Percentiles rank a stretch among this genome's conserved stretches.
Evolutionary conservation across 2,888 invertebrate genomes (phyloP).

Genomic region (Metalampra italica): DNA sequence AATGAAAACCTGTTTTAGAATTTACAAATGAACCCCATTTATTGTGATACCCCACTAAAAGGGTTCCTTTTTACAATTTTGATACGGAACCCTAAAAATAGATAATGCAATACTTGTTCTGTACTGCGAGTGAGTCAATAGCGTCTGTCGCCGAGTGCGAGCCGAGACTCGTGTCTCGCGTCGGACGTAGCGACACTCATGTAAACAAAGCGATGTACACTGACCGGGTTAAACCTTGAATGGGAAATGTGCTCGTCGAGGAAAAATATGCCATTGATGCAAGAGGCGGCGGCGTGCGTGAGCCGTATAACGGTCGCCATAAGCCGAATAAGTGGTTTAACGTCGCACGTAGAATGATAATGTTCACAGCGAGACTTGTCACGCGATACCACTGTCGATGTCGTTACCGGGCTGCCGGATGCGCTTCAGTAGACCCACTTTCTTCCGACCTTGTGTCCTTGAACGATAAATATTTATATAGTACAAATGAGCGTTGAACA

Average conservation of each 20-base stretch:
- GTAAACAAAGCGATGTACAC: slow-evolving; percentile 68
- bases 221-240: slow-evolving; percentile 77
- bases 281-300: slow-evolving; percentile 62
- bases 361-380: slow-evolving; percentile 61
- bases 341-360: slow-evolving; percentile 73
- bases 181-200: slow-evolving; percentile 43
- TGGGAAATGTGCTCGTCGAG: slow-evolving; percentile 71
- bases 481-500: too few relatives aligned
- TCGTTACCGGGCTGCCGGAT: slow-evolving; percentile 37
- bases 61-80: too few relatives aligned
- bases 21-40: too few relatives aligned
- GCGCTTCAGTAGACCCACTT: slow-evolving; percentile 58
- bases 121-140: background rate
- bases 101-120: background rate
- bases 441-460: slow-evolving; percentile 66
- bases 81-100: too few relatives aligned
- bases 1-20: too few relatives aligned
- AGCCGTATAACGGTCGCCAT: slow-evolving; percentile 69
- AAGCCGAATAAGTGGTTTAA: slow-evolving; percentile 75
- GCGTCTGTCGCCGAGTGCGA: slow-evolving; percentile 5
- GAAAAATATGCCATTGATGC: slow-evolving; percentile 77
- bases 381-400: slow-evolving; percentile 56
- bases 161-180: slow-evolving; percentile 16
- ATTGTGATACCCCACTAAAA: too few relatives aligned
- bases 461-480: slow-evolving; percentile 28